Evolutionary conservation across 2,888 invertebrate species (phyloP).

Genomic region (Dinocampus coccinellae): DNA sequence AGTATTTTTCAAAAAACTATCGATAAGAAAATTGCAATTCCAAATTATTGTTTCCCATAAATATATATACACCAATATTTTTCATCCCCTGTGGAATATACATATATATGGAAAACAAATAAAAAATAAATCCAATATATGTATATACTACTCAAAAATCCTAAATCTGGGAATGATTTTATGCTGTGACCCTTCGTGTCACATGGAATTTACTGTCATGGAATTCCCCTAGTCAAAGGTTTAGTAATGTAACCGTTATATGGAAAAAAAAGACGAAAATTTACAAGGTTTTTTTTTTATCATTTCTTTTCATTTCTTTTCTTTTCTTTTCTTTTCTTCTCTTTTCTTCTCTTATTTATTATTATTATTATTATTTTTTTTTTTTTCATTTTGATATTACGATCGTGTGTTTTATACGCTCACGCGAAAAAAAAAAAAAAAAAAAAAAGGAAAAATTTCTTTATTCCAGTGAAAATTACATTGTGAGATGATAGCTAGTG

Average conservation of each 20-base stretch:
- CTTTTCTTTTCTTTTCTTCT: too few species aligned
- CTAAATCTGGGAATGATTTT: not conserved
- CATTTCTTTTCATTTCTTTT: too few species aligned
- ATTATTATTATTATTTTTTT: too few species aligned
- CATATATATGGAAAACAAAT: not conserved
- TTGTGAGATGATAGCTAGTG: not conserved
- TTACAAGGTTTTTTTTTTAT: not conserved
- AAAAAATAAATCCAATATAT: not conserved
- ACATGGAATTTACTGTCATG: not conserved
- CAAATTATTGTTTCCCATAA: constrained; percentile 8
- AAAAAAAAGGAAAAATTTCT: not conserved
- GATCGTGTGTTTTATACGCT: not conserved
- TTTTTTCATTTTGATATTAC: not conserved
- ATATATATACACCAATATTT: constrained; percentile 3
- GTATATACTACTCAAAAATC: not conserved
- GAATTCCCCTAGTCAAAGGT: not conserved
- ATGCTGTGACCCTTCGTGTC: not conserved
- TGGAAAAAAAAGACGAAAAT: not conserved
- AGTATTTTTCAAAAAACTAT: not conserved
- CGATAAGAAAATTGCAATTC: not conserved
- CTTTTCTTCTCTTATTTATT: too few species aligned
- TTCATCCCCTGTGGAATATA: constrained; percentile 6
- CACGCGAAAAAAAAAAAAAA: not conserved
- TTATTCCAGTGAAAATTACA: not conserved
- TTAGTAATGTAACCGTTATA: not conserved